Evolutionary conservation across 1,140 invertebrate species (phyloP).

Genomic region (Magallana ariakensis): DNA sequence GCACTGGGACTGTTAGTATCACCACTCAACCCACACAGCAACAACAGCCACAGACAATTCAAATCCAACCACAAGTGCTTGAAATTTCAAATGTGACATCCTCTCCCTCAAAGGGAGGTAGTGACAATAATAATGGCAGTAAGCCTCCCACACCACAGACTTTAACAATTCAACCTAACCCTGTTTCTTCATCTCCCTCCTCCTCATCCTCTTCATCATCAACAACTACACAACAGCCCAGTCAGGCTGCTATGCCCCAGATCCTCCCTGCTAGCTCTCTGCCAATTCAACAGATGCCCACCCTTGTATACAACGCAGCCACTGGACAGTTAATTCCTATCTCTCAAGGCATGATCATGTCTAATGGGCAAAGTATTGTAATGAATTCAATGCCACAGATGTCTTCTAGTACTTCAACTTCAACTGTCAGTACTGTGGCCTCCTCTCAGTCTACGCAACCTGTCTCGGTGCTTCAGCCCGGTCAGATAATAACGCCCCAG

Average conservation of each 20-base stretch:
- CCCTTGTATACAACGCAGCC: conserved; percentile 51
- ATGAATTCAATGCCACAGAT: conserved; percentile 45
- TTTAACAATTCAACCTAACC: conserved; percentile 83
- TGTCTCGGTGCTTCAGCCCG: conserved; percentile 11
- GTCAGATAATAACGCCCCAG: conserved; percentile 43
- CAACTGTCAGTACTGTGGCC: conserved; percentile 46
- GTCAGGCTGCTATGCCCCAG: background rate
- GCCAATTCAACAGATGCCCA: conserved; percentile 46
- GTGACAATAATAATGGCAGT: conserved; percentile 21
- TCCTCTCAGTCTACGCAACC: conserved; percentile 38
- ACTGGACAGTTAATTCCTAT: conserved; percentile 58
- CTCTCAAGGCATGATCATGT: conserved; percentile 45
- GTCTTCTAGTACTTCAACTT: conserved; percentile 36
- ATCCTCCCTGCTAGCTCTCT: conserved; percentile 18
- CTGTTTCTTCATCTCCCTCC: conserved; percentile 76
- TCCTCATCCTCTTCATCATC: conserved; percentile 75
- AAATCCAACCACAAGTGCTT: conserved; percentile 52
- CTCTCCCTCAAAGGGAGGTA: conserved; percentile 13
- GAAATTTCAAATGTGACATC: conserved; percentile 46
- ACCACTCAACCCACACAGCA: conserved; percentile 46
- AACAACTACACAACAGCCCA: background rate
- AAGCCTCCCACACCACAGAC: conserved; percentile 49
- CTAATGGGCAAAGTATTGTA: conserved; percentile 57
- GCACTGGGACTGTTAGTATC: conserved; percentile 15
- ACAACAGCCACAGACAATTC: conserved; percentile 45